Evolutionary conservation across 2,797 vertebrate species (phyloP).

Genomic region (Melanogrammus aeglefinus): DNA sequence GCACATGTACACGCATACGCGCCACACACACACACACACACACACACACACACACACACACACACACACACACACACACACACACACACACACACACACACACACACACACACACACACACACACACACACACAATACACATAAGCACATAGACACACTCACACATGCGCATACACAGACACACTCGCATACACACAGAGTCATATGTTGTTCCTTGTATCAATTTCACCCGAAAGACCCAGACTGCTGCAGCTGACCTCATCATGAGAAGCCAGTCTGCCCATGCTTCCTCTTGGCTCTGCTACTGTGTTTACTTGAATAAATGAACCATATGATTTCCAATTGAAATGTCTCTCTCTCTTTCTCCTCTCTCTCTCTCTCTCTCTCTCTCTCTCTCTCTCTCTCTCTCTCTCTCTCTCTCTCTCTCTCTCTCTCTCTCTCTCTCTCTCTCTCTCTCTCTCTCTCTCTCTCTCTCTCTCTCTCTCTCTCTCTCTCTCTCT

Average conservation of each 20-base stretch:
- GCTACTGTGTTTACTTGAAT: slow-evolving; percentile 4
- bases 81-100: background rate
- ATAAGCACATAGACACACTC: background rate
- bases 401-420: too few species aligned
- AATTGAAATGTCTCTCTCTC: slow-evolving; percentile 12
- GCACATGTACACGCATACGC: too few species aligned
- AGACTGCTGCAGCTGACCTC: slow-evolving; percentile 1
- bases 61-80: background rate
- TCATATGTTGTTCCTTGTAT: slow-evolving; percentile 5
- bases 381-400: too few species aligned
- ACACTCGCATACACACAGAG: background rate
- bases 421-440: too few species aligned
- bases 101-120: background rate
- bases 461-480: too few species aligned
- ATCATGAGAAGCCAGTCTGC: slow-evolving; percentile 1
- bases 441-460: too few species aligned
- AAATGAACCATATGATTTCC: slow-evolving; percentile 6
- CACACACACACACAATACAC: background rate
- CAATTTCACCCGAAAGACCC: slow-evolving; percentile 1
- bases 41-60: background rate
- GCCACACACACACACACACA: background rate
- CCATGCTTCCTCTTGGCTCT: slow-evolving; percentile 2
- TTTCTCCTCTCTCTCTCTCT: background rate
- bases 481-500: background rate
- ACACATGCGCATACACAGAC: background rate